Conservation (phyloP, 1,140 invertebrate species). For the Agrypnia vestita region DNA sequence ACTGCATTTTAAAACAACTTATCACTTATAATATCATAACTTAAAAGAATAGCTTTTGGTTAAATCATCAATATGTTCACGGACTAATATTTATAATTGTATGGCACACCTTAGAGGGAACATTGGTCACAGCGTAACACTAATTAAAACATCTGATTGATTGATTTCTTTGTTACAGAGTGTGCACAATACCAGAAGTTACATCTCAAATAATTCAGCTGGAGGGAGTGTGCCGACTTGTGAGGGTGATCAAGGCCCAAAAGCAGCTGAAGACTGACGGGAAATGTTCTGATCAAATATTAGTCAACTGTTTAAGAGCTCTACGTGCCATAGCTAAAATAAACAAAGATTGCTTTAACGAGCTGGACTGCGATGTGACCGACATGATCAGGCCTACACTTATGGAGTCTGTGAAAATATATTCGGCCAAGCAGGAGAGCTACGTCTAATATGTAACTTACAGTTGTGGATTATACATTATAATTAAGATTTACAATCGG, state of each 20-base stretch:
- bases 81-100: too few species aligned
- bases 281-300: constrained; percentile 68
- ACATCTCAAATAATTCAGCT: constrained; percentile 83
- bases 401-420: constrained; percentile 80
- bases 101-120: too few species aligned
- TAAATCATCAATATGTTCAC: too few species aligned
- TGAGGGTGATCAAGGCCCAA: constrained; percentile 81
- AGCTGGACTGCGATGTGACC: constrained; percentile 77
- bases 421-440: constrained; percentile 71
- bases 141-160: too few species aligned
- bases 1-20: too few species aligned
- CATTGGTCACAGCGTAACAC: too few species aligned
- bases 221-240: constrained; percentile 84
- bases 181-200: constrained; percentile 83
- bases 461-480: too few species aligned
- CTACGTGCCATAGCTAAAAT: constrained; percentile 73
- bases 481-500: too few species aligned
- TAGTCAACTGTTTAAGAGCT: constrained; percentile 73
- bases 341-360: constrained; percentile 71
- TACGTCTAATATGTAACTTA: constrained; percentile 64
- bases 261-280: constrained; percentile 66
- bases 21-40: too few species aligned
- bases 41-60: too few species aligned
- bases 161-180: constrained; percentile 70
- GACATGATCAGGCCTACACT: constrained; percentile 83